These are phyloP conservation scores for Chrysolina americana DNA, from an alignment of 2,888 invertebrate genomes.

Conservation along the genomic window DNA sequence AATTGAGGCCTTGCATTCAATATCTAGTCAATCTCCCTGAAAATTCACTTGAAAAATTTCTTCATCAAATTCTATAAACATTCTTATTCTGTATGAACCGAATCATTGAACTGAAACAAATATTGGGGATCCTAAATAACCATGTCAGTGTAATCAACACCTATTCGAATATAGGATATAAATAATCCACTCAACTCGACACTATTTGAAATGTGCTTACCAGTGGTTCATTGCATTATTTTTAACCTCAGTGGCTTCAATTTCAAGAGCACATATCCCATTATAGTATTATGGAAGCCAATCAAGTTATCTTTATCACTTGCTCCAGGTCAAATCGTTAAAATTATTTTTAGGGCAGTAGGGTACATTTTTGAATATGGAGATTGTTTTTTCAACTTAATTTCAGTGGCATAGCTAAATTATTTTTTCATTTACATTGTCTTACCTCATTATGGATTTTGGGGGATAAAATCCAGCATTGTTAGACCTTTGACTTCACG, in stretches of 20 bases:
- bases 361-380: too few relatives aligned
- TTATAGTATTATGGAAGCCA: constrained; percentile 15
- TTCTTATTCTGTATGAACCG: neutral
- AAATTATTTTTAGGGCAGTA: neutral
- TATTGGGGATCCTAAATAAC: neutral
- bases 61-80: too few relatives aligned
- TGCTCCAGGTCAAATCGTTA: constrained; percentile 2
- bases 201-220: constrained; percentile 19
- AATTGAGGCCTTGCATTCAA: too few relatives aligned
- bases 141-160: neutral
- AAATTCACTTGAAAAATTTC: too few relatives aligned
- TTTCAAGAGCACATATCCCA: constrained; percentile 13
- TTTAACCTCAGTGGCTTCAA: constrained; percentile 16
- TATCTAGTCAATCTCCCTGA: too few relatives aligned
- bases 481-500: too few relatives aligned
- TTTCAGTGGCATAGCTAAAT: too few relatives aligned
- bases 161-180: constrained; percentile 7
- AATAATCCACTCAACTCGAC: constrained; percentile 22
- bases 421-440: too few relatives aligned
- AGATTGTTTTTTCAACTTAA: too few relatives aligned
- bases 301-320: neutral
- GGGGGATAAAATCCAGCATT: too few relatives aligned
- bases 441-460: too few relatives aligned
- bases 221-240: constrained; percentile 5
- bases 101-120: neutral